Conservation (phyloP, 2,888 invertebrate species). For the Sinohyriopsis cumingii region DNA sequence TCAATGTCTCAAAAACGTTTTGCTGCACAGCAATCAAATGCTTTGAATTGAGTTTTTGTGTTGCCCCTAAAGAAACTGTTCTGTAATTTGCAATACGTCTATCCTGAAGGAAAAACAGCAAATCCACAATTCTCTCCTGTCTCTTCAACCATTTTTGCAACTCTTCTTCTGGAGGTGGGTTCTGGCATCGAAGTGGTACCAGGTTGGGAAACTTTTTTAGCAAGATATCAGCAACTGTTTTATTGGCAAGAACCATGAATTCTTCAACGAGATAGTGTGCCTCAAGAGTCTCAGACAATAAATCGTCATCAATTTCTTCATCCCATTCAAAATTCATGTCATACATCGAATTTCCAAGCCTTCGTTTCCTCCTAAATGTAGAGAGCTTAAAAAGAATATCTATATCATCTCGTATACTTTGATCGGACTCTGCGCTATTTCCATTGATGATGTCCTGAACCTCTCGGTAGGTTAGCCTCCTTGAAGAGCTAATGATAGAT, state of each 20-base stretch:
- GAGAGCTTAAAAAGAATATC: constrained; percentile 22
- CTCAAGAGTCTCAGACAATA: constrained; percentile 13
- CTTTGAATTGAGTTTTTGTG: background rate
- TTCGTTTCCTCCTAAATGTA: constrained; percentile 13
- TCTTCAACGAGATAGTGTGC: constrained; percentile 40
- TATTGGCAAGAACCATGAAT: constrained; percentile 37
- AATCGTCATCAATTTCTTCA: constrained; percentile 11
- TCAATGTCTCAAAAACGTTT: too few species aligned
- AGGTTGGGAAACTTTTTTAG: constrained; percentile 6
- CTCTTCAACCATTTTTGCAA: constrained; percentile 24
- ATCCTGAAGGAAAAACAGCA: constrained; percentile 29
- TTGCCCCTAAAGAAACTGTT: background rate
- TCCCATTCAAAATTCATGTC: constrained; percentile 27
- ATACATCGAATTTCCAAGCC: constrained; percentile 22
- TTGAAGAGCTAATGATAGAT: constrained; percentile 12
- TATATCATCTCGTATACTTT: constrained; percentile 14
- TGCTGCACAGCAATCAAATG: too few species aligned
- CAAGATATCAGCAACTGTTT: too few species aligned
- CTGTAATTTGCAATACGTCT: background rate
- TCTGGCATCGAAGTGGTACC: constrained; percentile 33
- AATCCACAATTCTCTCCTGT: too few species aligned
- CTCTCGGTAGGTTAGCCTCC: constrained; percentile 16
- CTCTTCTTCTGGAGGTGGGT: constrained; percentile 18
- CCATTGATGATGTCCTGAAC: constrained; percentile 16
- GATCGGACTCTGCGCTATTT: too few species aligned